These are phyloP conservation scores for Sigmodon hispidus DNA, from an alignment of 2,113 vertebrate species.

Conservation along the genomic window DNA sequence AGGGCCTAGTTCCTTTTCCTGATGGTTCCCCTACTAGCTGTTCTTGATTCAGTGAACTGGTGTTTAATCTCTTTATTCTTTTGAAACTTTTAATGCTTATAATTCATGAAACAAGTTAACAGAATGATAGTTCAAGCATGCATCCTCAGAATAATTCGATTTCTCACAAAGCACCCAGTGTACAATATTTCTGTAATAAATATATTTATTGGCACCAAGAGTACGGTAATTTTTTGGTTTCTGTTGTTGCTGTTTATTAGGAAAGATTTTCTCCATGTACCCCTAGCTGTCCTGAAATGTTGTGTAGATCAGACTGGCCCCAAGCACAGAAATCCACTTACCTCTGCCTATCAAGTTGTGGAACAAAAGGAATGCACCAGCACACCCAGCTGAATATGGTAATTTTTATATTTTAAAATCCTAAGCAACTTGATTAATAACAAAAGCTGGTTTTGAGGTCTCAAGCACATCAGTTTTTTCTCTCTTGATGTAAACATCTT, in stretches of 20 bases:
- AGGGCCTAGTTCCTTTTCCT: too few species aligned
- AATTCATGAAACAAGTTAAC: neutral
- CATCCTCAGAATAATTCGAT: neutral
- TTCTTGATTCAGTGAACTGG: too few species aligned
- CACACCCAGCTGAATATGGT: fast-evolving
- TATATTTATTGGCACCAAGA: neutral
- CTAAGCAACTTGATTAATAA: neutral
- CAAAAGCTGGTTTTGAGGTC: neutral
- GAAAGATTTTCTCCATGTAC: neutral
- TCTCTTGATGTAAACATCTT: neutral
- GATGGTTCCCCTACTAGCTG: too few species aligned
- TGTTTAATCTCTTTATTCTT: neutral
- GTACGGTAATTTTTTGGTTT: neutral
- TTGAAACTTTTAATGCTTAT: neutral
- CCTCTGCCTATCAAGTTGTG: neutral
- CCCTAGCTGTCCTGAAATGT: neutral
- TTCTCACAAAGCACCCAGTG: neutral
- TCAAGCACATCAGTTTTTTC: fast-evolving
- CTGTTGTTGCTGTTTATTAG: neutral
- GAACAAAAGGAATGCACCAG: neutral
- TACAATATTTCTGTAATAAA: neutral
- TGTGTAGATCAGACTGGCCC: neutral
- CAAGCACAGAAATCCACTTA: neutral
- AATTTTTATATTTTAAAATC: neutral
- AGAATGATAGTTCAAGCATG: neutral